Evolutionary conservation across 2,888 invertebrate species (phyloP).

Genomic region (Lasius fuliginosus): DNA sequence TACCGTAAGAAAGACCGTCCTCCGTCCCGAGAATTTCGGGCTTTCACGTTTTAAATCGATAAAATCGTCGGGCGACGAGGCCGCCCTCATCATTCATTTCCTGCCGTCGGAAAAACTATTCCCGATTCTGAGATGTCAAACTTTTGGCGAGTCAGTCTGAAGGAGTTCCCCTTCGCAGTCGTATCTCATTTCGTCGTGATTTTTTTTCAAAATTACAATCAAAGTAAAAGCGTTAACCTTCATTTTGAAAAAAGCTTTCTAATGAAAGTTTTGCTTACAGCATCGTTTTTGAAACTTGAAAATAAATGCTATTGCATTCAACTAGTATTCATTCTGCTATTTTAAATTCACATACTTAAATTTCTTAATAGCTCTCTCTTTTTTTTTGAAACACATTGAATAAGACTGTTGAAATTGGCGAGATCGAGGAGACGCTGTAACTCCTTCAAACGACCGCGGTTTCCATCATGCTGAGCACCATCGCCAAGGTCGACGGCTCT

Average conservation of each 20-base stretch:
- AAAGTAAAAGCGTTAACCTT: not conserved
- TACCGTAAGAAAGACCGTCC: not conserved
- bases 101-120: slow-evolving; percentile 21
- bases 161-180: not conserved
- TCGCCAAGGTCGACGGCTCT: slow-evolving; percentile 75
- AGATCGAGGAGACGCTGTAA: not conserved
- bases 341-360: not conserved
- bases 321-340: not conserved
- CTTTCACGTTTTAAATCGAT: slow-evolving; percentile 31
- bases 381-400: not conserved
- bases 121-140: slow-evolving; percentile 17
- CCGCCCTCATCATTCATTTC: not conserved
- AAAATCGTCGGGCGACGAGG: slow-evolving; percentile 19
- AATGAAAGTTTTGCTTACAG: not conserved
- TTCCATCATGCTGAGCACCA: slow-evolving; percentile 39
- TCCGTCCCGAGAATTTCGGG: not conserved
- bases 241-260: slow-evolving; percentile 13
- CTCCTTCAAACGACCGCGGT: not conserved
- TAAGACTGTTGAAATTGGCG: not conserved
- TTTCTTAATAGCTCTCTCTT: not conserved
- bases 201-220: not conserved
- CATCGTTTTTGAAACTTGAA: not conserved
- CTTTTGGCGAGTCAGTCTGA: slow-evolving; percentile 5
- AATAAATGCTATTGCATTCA: not conserved
- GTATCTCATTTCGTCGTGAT: not conserved